Conservation (phyloP, 2,888 invertebrate genomes). For the Meteorus cinctellus region DNA sequence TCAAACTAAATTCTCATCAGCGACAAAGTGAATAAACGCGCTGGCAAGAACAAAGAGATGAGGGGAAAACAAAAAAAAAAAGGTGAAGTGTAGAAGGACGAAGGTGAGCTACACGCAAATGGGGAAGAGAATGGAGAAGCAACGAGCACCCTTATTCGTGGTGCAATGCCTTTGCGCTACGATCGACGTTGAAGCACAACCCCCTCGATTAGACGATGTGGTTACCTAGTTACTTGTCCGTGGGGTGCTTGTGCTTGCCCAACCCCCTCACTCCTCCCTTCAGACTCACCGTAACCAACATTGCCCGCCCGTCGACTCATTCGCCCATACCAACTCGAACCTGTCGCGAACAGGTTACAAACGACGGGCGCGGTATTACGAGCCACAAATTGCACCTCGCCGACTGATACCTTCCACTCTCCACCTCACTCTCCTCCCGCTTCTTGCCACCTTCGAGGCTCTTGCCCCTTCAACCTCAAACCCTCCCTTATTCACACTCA, state of each 20-base stretch:
- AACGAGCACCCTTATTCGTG: constrained; percentile 12
- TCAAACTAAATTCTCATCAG: constrained; percentile 3
- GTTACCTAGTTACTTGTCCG: constrained; percentile 61
- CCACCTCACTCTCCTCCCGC: not conserved
- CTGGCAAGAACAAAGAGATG: not conserved
- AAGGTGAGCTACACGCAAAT: not conserved
- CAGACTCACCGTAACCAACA: constrained; percentile 23
- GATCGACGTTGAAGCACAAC: constrained; percentile 54
- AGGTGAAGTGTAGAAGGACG: not conserved
- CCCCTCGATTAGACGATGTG: constrained; percentile 64
- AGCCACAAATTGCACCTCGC: constrained; percentile 66
- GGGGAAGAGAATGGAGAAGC: not conserved
- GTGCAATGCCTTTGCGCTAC: constrained; percentile 31
- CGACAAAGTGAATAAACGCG: not conserved
- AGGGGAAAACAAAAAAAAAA: not conserved
- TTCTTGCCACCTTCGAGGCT: too few relatives aligned
- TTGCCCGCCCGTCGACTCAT: constrained; percentile 41
- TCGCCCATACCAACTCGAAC: constrained; percentile 45
- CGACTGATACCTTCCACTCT: constrained; percentile 45
- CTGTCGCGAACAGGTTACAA: constrained; percentile 66
- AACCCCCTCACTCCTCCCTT: constrained; percentile 32
- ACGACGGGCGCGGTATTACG: constrained; percentile 66
- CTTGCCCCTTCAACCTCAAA: not conserved
- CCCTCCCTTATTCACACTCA: not conserved
- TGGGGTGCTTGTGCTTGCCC: constrained; percentile 40